Percentiles rank a stretch among this genome's conserved stretches.
phyloP scores from a whole-genome alignment of 1,140 invertebrate species.

The Atta colombica region DNA sequence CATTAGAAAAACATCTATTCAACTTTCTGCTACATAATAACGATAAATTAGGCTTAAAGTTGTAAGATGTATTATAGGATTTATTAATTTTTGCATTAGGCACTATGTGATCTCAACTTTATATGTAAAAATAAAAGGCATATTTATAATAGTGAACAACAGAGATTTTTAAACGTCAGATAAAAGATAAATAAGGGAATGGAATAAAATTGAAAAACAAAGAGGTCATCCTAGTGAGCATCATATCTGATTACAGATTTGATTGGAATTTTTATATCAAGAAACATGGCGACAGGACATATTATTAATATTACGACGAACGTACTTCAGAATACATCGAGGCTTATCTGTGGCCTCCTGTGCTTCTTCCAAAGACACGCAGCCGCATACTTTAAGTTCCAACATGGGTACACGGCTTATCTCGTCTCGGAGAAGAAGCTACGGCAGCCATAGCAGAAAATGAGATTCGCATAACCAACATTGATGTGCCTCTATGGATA shows the following conservation, averaged over 20 bases:
- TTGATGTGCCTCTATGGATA: slow-evolving; percentile 67
- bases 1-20: too few species aligned
- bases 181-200: not conserved
- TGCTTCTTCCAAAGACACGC: slow-evolving; percentile 53
- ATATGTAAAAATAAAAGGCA: not conserved
- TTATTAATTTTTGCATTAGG: not conserved
- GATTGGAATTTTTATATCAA: slow-evolving; percentile 59
- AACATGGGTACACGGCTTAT: slow-evolving; percentile 74
- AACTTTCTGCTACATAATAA: not conserved
- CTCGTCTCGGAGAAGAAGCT: slow-evolving; percentile 70
- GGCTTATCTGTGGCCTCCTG: slow-evolving; percentile 62
- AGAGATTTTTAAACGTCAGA: not conserved
- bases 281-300: not conserved
- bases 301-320: slow-evolving; percentile 75
- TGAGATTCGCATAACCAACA: slow-evolving; percentile 74
- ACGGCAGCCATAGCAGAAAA: slow-evolving; percentile 73
- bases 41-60: not conserved
- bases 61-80: not conserved
- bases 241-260: slow-evolving; percentile 62
- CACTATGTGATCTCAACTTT: not conserved
- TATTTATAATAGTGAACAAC: slow-evolving; percentile 23
- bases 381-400: slow-evolving; percentile 72
- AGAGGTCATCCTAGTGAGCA: not conserved
- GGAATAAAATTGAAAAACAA: not conserved
- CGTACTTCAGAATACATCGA: slow-evolving; percentile 70